Base-by-base conservation (phyloP, 2,888 invertebrate genomes). In the Quadroppia sp. region DNA sequence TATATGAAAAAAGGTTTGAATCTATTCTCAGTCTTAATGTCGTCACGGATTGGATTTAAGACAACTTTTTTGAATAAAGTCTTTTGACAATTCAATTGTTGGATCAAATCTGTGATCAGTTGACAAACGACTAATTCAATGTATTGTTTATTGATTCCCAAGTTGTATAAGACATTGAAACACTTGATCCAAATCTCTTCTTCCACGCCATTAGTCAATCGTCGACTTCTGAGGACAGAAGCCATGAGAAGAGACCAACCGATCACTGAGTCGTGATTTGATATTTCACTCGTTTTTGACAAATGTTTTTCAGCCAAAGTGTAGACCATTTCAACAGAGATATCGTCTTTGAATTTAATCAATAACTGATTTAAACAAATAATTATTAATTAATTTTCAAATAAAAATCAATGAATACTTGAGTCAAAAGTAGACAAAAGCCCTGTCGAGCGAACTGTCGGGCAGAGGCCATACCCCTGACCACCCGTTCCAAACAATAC, bases 401-500 rank as follows among this genome's bases (percentile, higher is more conserved):
- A 45, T 45, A 17, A 3, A 64, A 25, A 40, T 7, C n/a, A 40
- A 36, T 36, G 45, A 20, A 45, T 72, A 77, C 76, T 50, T 76
- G 74, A n/a, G 77, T 78, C n/a, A 78, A 53, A n/a, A 76, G 25
- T 30, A 78, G 56, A 48, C 76, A 90, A 82, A 88, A 89, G 30
- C 90, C 90, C 74, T 87, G 86, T 78, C 89, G 86, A 40, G 88
- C 85, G 28, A 85, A 84, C 28, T 85, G 85, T 50, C 87, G 85
- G 25, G 88, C 87, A 1, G 90, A 88, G 42, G 90, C 90, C 76
- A 90, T 83, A 76, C 91, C 90, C 78, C 89, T 85, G 2, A 91
- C 84, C 70, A 91, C 82, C 78, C 91, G 85, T 77, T 86, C 87
- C 45, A 91, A 80, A 0, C 87, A 86, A 82, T 91, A 90, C 67